These are phyloP conservation scores for Choristoneura fumiferana DNA, from an alignment of 1,140 invertebrate genomes.

Conservation along the genomic window DNA sequence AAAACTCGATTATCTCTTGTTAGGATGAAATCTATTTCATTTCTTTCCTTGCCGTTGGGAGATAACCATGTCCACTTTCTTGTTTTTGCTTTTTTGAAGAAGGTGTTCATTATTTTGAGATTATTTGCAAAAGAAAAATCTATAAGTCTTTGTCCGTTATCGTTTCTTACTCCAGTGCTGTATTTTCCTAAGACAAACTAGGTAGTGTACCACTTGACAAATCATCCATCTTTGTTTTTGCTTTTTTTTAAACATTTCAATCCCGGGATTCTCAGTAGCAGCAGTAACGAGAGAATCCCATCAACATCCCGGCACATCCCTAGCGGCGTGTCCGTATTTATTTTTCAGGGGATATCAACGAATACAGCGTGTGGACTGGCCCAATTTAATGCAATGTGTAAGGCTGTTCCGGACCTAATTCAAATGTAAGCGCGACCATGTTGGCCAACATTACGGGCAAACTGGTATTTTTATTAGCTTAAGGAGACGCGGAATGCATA, in stretches of 20 bases:
- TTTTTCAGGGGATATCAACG: constrained; percentile 15
- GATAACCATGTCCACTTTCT: constrained; percentile 37
- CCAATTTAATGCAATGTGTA: constrained; percentile 17
- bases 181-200: constrained; percentile 32
- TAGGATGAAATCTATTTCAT: constrained; percentile 35
- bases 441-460: no score
- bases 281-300: neutral
- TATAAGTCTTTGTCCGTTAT: constrained; percentile 30
- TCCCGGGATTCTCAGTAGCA: neutral
- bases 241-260: neutral
- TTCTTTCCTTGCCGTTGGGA: constrained; percentile 30
- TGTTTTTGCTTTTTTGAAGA: constrained; percentile 29
- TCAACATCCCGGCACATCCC: neutral
- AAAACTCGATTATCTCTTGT: constrained; percentile 26
- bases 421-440: neutral
- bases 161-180: constrained; percentile 26
- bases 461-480: no score
- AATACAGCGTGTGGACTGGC: neutral
- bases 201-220: no score
- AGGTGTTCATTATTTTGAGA: constrained; percentile 35
- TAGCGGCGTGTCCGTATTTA: neutral
- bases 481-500: no score
- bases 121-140: constrained; percentile 29
- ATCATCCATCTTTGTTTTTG: constrained; percentile 27
- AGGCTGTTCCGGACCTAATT: neutral